Evolutionary conservation across 2,113 vertebrate species (phyloP).

Genomic region (Nyctibius bracteatus): DNA sequence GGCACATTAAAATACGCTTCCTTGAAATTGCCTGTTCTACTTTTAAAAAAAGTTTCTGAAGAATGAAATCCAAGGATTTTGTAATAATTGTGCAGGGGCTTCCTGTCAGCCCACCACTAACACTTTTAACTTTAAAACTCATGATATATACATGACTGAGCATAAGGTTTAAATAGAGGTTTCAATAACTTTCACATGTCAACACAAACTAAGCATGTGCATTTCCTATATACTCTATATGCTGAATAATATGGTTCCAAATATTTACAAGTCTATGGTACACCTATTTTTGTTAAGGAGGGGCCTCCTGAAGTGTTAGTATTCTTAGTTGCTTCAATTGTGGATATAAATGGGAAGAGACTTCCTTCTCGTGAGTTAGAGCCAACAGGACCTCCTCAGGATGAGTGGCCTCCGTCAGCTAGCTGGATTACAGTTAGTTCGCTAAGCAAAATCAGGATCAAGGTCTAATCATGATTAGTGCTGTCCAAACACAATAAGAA

Average conservation of each 20-base stretch:
- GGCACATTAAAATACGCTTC: background rate
- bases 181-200: background rate
- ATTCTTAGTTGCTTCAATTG: constrained; percentile 31
- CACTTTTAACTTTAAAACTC: background rate
- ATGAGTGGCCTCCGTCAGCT: background rate
- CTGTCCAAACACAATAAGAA: background rate
- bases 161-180: background rate
- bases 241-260: background rate
- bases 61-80: background rate
- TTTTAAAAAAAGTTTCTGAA: background rate
- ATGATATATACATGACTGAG: background rate
- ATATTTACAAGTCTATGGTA: background rate
- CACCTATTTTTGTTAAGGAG: background rate
- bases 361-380: background rate
- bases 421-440: background rate
- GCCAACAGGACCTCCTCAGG: background rate
- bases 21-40: background rate
- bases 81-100: background rate
- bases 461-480: background rate
- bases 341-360: background rate
- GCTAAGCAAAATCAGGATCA: background rate
- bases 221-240: background rate
- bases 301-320: constrained; percentile 12
- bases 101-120: background rate
- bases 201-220: background rate